A percentile compares a stretch with the other conserved stretches of the same genome.
phyloP scores from a whole-genome alignment of 2,888 invertebrate species.

The Synergus gifuensis region DNA sequence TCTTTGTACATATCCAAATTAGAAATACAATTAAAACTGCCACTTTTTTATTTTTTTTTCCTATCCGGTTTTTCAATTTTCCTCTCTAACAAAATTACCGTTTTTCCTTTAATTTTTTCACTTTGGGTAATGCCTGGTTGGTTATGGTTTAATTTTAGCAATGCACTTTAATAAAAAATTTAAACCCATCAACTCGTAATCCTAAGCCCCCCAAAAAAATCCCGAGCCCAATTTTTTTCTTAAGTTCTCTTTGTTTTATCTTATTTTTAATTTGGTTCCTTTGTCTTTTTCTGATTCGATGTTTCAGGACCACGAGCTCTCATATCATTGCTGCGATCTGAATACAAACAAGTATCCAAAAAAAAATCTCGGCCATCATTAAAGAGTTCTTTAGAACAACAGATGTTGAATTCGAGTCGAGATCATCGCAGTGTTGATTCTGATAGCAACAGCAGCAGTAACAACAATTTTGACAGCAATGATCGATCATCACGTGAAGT shows the following conservation, averaged over 20 bases:
- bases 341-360: background rate
- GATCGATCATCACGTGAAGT: constrained; percentile 36
- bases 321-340: constrained; percentile 28
- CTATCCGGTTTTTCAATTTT: constrained; percentile 55
- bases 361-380: background rate
- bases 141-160: constrained; percentile 71
- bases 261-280: constrained; percentile 42
- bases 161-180: constrained; percentile 11
- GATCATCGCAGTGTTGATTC: constrained; percentile 36
- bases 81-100: constrained; percentile 52
- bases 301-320: constrained; percentile 35
- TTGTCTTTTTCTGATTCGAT: constrained; percentile 30
- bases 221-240: background rate
- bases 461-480: constrained; percentile 37
- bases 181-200: constrained; percentile 39
- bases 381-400: constrained; percentile 15
- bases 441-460: constrained; percentile 33
- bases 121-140: constrained; percentile 71
- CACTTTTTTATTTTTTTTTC: constrained; percentile 25
- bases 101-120: background rate
- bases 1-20: background rate
- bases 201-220: constrained; percentile 3
- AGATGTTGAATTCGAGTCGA: background rate
- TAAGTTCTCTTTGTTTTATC: background rate
- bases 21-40: background rate